Conservation (phyloP, 2,888 invertebrate species). For the Heteromurus nitidus region DNA sequence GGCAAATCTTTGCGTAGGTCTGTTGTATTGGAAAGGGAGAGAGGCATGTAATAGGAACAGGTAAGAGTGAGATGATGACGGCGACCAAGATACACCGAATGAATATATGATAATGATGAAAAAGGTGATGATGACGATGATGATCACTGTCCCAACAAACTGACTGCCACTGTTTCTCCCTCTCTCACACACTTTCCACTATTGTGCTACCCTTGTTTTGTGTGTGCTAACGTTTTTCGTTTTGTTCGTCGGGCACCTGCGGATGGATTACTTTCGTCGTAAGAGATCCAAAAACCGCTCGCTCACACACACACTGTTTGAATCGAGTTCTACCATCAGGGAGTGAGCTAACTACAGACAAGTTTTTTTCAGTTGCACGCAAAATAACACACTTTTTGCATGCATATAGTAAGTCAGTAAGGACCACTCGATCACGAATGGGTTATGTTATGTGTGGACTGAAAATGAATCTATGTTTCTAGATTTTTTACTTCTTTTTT, state of each 20-base stretch:
- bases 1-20: not conserved
- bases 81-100: conserved; percentile 40
- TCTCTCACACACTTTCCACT: no score
- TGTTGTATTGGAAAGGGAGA: conserved; percentile 22
- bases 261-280: conserved; percentile 40
- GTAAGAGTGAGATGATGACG: conserved; percentile 33
- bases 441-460: not conserved
- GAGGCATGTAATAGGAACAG: conserved; percentile 24
- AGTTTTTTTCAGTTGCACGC: not conserved
- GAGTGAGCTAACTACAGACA: not conserved
- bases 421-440: no score
- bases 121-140: conserved; percentile 30
- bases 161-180: conserved; percentile 27
- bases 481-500: conserved; percentile 4
- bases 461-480: not conserved
- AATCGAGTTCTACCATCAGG: not conserved
- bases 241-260: conserved; percentile 40
- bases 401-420: no score
- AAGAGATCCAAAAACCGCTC: conserved; percentile 7
- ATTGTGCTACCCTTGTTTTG: not conserved
- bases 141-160: conserved; percentile 37
- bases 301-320: not conserved
- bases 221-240: conserved; percentile 17
- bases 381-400: conserved; percentile 1
- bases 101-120: conserved; percentile 44